These are phyloP conservation scores for Canis aureus DNA, from an alignment of 2,113 vertebrate genomes.

Conservation along the genomic window DNA sequence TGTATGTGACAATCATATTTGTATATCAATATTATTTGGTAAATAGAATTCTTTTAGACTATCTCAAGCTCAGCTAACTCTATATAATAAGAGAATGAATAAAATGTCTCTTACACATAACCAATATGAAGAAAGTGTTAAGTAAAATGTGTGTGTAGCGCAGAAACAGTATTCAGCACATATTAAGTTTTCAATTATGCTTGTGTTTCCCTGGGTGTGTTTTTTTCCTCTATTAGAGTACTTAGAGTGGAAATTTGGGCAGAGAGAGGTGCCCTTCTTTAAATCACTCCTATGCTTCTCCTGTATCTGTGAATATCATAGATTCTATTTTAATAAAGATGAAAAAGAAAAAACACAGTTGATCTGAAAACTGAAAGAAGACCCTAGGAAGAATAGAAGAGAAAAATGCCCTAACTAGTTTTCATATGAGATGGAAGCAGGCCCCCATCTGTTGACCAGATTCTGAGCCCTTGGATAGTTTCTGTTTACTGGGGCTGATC, in stretches of 20 bases:
- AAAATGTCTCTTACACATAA: not conserved
- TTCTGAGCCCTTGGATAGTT: not conserved
- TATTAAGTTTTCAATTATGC: not conserved
- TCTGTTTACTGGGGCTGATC: slow-evolving; percentile 50
- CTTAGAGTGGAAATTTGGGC: not conserved
- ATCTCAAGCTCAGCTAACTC: not conserved
- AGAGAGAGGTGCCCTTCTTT: not conserved
- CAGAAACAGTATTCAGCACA: not conserved
- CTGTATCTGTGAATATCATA: not conserved
- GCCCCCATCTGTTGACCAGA: slow-evolving; percentile 64
- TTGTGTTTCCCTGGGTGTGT: not conserved
- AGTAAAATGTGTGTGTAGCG: not conserved
- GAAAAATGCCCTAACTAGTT: not conserved
- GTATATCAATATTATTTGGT: not conserved
- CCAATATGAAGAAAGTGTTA: not conserved
- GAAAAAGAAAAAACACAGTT: not conserved
- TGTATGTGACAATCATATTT: not conserved
- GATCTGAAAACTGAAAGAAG: not conserved
- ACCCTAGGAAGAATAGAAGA: not conserved
- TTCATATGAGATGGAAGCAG: not conserved
- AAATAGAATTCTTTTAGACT: not conserved
- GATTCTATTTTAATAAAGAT: not conserved
- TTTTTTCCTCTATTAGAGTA: not conserved
- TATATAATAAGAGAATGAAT: not conserved
- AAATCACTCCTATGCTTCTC: not conserved